Evolutionary conservation across 2,888 invertebrate species (phyloP), one percentile per base, ranked within the genome.

Genomic region (Noctua comes): DNA sequence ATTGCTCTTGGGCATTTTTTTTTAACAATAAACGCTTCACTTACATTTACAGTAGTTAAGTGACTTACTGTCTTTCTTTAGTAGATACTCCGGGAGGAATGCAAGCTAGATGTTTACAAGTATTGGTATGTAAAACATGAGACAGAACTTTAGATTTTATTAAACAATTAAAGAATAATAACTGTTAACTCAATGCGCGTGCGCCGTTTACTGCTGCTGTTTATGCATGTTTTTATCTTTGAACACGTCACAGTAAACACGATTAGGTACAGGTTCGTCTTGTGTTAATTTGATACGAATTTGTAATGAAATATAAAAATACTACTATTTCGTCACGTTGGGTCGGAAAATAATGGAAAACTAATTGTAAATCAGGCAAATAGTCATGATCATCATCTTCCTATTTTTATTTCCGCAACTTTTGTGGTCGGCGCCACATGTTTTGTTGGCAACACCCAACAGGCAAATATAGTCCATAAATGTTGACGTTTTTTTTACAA

Each of bases 161-260:
- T 27, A 65, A 74, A 59, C 10, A 46, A n/a, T 65, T 7, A 16
- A 43, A 36, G 1, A 54, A 43, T 11, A 77, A 48, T 68, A 21
- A 59, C 2, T 66, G 66, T 57, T 54, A 10, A 73, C 11, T 57
- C 10, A 66, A 66, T 18, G n/a, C 51, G 65, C 59, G 75, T 65
- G 62, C 54, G 66, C 27, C 65, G 76, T n/a, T 13, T n/a, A 68
- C 57, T 76, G 79, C 36, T 59, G 69, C 59, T 68, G 54, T 73
- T 81, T 51, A 70, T 77, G 59, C 62, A 64, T 43, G 43, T 69
- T 68, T 76, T 82, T 79, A 85, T 85, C 79, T 69, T 36, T 36
- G 43, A 31, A 68, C 57, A 46, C 82, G 85, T 76, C 79, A 76
- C 76, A n/a, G 48, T 76, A 54, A 24, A 76, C 64, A 43, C 65